Base-by-base conservation (phyloP, 1,140 invertebrate species). In the Cydia splendana region DNA sequence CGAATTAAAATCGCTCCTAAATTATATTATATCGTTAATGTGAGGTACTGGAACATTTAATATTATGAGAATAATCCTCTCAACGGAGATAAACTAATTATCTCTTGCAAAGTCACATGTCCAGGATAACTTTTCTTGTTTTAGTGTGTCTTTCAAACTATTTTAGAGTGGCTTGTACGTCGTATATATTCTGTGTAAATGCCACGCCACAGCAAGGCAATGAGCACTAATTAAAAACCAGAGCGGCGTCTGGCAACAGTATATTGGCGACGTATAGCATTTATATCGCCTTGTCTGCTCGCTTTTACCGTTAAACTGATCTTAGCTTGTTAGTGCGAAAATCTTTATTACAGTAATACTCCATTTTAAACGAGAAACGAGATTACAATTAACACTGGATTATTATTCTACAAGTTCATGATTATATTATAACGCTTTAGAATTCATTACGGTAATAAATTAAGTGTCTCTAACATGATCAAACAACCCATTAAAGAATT, bases 171-270 rank as follows among this genome's bases (percentile, higher is more conserved):
- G 57, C 57, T 20, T 24, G 18, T 20, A 24, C 3, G 57, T 71
- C 67, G 67, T 71, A 71, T 71, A 38, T 71, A 45, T 45, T 71
- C 34, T 15, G 67, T 18, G 30, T 42, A 38, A 38, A 18, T 38
- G 67, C 67, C 67, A 34, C 28, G 34, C 67, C n/a, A n/a, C 28
- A 38, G 67, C 34, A 38, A 34, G 30, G 15, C 67, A 71, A 71
- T 71, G 65, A 75, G 57, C 57, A 76, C 38, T 62, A 76, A 51
- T 65, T 65, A 65, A 76, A 45, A 65, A 76, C 30, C 62, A 76
- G 34, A 76, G 38, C 67, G 34, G 67, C 67, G 67, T 30, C 67
- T 42, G 67, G 67, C 67, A 71, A 71, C 67, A 71, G 67, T 71
- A 71, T 71, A 71, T 71, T 71, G 30, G 67, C 67, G 67, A 71